These are phyloP conservation scores for Drosophila multiciliata DNA, from an alignment of 2,888 invertebrate species.

Conservation along the genomic window DNA sequence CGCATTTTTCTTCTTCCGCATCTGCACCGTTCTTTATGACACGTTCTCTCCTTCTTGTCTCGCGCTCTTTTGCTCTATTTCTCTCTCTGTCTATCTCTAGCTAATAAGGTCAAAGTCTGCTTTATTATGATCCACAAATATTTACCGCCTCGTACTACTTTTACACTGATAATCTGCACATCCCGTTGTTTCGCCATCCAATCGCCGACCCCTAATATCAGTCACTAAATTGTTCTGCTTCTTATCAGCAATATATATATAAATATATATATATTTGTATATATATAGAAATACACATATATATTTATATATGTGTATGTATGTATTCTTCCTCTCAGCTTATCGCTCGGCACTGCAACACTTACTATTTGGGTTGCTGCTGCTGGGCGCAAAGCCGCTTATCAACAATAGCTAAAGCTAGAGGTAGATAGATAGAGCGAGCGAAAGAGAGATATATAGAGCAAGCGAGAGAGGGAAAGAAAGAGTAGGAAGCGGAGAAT, in stretches of 20 bases:
- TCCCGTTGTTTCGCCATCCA: neutral
- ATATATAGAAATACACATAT: neutral
- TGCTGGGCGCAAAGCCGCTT: constrained; percentile 27
- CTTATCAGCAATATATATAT: constrained; percentile 13
- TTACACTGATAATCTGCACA: constrained; percentile 4
- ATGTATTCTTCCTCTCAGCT: constrained; percentile 8
- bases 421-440: neutral
- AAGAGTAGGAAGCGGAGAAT: neutral
- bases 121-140: constrained; percentile 3
- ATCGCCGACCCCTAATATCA: neutral
- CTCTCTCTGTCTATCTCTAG: neutral
- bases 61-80: neutral
- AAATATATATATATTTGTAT: neutral
- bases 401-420: constrained; percentile 15
- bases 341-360: constrained; percentile 37
- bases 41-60: neutral
- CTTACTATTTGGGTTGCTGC: constrained; percentile 44
- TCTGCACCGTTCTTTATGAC: neutral
- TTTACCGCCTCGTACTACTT: constrained; percentile 4
- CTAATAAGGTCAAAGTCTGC: constrained; percentile 5
- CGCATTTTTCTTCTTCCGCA: neutral
- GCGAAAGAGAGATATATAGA: neutral
- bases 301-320: neutral
- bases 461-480: neutral
- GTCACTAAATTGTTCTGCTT: constrained; percentile 2